A percentile compares a stretch with the other conserved stretches of the same genome.
These are phyloP conservation scores for Kryptolebias marmoratus DNA, from an alignment of 2,113 vertebrate species.

Conservation along the genomic window DNA sequence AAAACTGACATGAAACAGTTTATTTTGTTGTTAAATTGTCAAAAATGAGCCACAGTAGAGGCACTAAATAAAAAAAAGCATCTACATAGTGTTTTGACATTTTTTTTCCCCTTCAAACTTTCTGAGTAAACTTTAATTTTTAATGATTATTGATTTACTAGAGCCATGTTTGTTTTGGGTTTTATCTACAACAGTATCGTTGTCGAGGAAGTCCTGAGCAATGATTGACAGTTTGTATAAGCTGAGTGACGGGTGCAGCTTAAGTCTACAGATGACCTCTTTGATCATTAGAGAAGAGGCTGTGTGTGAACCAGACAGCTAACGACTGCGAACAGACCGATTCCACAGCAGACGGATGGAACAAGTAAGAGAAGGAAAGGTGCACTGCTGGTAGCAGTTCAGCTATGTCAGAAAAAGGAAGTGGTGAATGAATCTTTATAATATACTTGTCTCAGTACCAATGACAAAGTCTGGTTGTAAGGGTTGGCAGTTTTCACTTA, in stretches of 20 bases:
- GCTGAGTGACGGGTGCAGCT: constrained; percentile 70
- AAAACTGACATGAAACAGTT: constrained; percentile 64
- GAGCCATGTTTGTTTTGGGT: constrained; percentile 20
- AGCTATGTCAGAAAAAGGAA: constrained; percentile 25
- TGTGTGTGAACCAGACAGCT: constrained; percentile 58
- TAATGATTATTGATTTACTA: constrained; percentile 2
- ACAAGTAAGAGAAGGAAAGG: constrained; percentile 38
- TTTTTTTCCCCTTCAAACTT: background rate
- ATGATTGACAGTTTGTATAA: constrained; percentile 60
- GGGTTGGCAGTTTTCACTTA: constrained; percentile 33
- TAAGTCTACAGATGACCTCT: constrained; percentile 72
- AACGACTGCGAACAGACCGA: constrained; percentile 39
- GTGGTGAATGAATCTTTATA: constrained; percentile 16
- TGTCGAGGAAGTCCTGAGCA: constrained; percentile 40
- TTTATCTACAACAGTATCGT: constrained; percentile 31
- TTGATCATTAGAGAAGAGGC: constrained; percentile 64
- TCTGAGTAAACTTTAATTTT: constrained; percentile 10
- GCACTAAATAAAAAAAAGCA: background rate
- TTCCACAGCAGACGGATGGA: constrained; percentile 42
- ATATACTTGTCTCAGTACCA: constrained; percentile 14
- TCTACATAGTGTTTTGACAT: background rate
- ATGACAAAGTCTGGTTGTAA: constrained; percentile 21
- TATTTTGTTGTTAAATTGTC: constrained; percentile 57
- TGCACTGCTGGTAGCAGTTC: constrained; percentile 40
- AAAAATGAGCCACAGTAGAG: constrained; percentile 53